phyloP scores from a whole-genome alignment of 2,797 vertebrate species.

The Psittacula derbiana region DNA sequence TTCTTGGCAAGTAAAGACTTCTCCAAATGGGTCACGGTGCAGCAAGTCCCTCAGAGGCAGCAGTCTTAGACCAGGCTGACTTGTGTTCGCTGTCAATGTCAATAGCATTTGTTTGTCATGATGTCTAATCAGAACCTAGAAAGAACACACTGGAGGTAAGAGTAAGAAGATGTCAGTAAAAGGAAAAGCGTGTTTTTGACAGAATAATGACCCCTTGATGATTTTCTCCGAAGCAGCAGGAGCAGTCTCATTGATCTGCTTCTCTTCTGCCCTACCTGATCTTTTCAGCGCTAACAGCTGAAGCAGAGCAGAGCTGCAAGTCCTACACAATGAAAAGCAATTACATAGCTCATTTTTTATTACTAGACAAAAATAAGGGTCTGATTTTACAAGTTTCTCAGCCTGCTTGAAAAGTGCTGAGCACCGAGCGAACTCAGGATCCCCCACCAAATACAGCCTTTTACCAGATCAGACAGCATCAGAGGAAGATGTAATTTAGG shows the following conservation, averaged over 20 bases:
- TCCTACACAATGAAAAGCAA: slow-evolving; percentile 34
- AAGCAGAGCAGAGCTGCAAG: slow-evolving; percentile 18
- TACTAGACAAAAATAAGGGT: not conserved
- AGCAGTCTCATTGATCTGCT: not conserved
- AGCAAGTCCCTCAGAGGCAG: not conserved
- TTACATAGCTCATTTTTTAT: not conserved
- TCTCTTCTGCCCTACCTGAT: not conserved
- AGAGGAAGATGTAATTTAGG: not conserved
- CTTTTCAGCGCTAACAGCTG: not conserved
- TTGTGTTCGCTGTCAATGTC: not conserved
- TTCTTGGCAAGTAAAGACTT: not conserved
- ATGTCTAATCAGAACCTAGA: not conserved
- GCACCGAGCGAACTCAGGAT: not conserved
- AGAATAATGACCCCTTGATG: not conserved
- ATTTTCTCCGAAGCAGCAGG: not conserved
- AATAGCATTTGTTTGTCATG: not conserved
- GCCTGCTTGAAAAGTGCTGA: not conserved
- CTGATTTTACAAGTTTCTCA: not conserved
- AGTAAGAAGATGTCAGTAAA: not conserved
- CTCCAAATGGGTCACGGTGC: not conserved
- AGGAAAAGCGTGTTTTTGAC: not conserved
- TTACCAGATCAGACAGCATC: not conserved
- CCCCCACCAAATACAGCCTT: not conserved
- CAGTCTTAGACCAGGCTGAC: not conserved
- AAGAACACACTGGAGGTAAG: not conserved